Evolutionary conservation across 53 echinoderm and acorn worm species (phyloP).

Genomic region (Patiria pectinifera): DNA sequence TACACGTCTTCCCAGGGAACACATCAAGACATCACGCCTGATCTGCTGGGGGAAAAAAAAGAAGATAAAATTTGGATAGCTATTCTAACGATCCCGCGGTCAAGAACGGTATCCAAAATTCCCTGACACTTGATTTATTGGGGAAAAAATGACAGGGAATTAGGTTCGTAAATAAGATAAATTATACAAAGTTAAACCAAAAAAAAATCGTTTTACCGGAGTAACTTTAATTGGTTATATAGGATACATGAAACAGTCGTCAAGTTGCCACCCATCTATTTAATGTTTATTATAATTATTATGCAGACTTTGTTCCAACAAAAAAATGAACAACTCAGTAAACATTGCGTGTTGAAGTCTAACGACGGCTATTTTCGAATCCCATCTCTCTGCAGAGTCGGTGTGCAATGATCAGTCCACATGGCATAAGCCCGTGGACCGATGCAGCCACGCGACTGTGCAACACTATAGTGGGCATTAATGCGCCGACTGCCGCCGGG

Average conservation of each 20-base stretch:
- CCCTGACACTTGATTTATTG: too few species aligned
- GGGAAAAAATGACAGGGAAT: too few species aligned
- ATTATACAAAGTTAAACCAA: too few species aligned
- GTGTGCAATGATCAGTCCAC: background rate
- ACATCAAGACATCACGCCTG: too few species aligned
- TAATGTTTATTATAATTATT: background rate
- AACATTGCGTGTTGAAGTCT: background rate
- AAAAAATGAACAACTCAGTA: background rate
- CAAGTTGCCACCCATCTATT: background rate
- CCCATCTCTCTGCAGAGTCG: background rate
- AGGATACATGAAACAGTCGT: background rate
- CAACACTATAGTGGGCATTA: background rate
- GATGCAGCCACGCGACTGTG: background rate
- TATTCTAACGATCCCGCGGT: too few species aligned
- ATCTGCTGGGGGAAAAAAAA: too few species aligned
- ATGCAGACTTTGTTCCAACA: background rate
- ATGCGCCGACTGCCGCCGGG: background rate
- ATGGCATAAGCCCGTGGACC: background rate
- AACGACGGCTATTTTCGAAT: background rate
- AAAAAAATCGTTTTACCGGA: too few species aligned
- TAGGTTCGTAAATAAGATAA: too few species aligned
- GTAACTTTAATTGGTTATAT: background rate
- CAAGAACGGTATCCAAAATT: too few species aligned
- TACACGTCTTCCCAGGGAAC: too few species aligned
- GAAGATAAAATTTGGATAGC: too few species aligned